These are phyloP conservation scores for Megaceryle alcyon DNA, from an alignment of 2,797 vertebrate genomes.

Conservation along the genomic window DNA sequence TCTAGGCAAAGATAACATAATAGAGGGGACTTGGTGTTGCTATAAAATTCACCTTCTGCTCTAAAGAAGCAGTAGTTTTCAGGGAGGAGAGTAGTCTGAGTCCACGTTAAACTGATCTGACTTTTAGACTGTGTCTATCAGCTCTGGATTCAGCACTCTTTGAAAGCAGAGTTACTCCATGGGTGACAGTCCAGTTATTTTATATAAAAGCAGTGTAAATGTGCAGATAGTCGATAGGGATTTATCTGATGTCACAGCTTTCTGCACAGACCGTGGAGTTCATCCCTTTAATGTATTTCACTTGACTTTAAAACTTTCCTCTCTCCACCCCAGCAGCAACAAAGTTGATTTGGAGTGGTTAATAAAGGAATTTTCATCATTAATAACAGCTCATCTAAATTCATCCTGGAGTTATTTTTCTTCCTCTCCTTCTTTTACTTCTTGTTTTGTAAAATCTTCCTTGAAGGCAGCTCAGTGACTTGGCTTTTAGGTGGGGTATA, in stretches of 20 bases:
- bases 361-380: neutral
- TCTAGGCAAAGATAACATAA: constrained; percentile 57
- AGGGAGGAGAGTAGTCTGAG: neutral
- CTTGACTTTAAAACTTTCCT: neutral
- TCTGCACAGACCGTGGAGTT: neutral
- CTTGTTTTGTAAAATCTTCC: neutral
- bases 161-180: neutral
- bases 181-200: neutral
- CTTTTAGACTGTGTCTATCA: neutral
- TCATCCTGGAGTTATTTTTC: neutral
- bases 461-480: neutral
- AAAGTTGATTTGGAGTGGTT: neutral
- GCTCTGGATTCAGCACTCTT: neutral
- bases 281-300: neutral
- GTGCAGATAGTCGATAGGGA: fast-evolving
- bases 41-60: constrained; percentile 48
- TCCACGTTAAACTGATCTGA: neutral
- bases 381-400: neutral
- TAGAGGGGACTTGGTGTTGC: neutral
- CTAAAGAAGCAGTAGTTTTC: constrained; percentile 38
- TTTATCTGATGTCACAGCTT: neutral
- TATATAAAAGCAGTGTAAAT: neutral
- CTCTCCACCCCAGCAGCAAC: neutral
- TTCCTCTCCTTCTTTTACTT: neutral
- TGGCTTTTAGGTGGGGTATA: neutral